phyloP scores from a whole-genome alignment of 2,797 vertebrate genomes.

The Sebastolobus alascanus region DNA sequence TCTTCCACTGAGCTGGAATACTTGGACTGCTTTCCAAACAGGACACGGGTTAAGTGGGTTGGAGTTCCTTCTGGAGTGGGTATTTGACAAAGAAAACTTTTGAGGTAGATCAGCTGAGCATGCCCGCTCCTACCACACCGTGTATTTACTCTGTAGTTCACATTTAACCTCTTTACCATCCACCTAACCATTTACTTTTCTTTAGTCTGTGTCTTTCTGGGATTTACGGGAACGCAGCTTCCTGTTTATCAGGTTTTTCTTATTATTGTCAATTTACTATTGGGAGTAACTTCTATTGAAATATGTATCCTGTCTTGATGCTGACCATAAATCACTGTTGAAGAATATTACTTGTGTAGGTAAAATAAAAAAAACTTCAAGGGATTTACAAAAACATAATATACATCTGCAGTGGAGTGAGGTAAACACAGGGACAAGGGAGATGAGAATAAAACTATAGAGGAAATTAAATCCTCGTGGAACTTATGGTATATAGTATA shows the following conservation, averaged over 20 bases:
- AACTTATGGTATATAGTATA: neutral
- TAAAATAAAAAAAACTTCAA: neutral
- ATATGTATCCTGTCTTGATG: neutral
- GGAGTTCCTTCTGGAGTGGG: constrained; percentile 36
- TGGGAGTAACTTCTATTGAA: neutral
- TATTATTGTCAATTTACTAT: neutral
- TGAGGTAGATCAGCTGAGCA: constrained; percentile 37
- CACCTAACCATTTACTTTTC: neutral
- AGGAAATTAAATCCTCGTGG: neutral
- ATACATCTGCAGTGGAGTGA: neutral
- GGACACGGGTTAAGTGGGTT: constrained; percentile 46
- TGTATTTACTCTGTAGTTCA: constrained; percentile 3
- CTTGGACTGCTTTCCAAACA: constrained; percentile 40
- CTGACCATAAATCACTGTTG: neutral
- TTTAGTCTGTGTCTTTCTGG: neutral
- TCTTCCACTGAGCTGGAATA: constrained; percentile 28
- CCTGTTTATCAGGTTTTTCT: neutral
- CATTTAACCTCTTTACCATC: constrained; percentile 3
- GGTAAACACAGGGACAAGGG: neutral
- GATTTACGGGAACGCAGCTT: neutral
- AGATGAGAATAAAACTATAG: neutral
- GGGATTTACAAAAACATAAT: neutral
- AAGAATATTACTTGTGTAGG: neutral
- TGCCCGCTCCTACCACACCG: neutral
- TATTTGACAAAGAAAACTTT: constrained; percentile 52